Evolutionary conservation across 2,797 vertebrate species (phyloP).

Genomic region (Choloepus didactylus): DNA sequence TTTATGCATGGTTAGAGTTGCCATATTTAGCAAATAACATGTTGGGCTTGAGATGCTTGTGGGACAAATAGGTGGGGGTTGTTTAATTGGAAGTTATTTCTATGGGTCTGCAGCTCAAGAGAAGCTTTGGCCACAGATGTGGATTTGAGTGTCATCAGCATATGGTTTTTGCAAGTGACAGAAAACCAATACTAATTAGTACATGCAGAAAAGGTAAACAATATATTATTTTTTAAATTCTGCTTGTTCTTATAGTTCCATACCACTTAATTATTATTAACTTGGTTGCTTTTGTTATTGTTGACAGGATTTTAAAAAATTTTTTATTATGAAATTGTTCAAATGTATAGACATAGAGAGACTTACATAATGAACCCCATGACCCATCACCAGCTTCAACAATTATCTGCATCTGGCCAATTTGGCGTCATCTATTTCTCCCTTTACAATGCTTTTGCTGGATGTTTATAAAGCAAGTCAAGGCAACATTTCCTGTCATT

Average conservation of each 20-base stretch:
- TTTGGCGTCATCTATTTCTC: background rate
- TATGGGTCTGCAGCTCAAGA: constrained; percentile 42
- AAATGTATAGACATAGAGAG: background rate
- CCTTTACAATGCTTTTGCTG: background rate
- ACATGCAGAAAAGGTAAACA: background rate
- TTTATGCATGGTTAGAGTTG: constrained; percentile 5
- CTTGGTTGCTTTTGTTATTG: background rate
- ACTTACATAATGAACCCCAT: background rate
- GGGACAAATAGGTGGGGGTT: constrained; percentile 23
- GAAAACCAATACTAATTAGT: background rate
- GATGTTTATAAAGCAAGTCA: constrained; percentile 34
- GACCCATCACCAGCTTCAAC: background rate
- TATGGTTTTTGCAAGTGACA: constrained; percentile 6
- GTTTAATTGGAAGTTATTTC: constrained; percentile 56
- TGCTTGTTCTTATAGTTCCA: background rate
- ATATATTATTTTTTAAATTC: constrained; percentile 29
- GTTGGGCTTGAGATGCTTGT: constrained; percentile 30
- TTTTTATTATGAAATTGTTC: constrained; percentile 13
- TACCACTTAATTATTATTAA: background rate
- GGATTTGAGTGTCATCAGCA: constrained; percentile 53
- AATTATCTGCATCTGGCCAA: background rate
- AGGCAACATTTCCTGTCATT: background rate
- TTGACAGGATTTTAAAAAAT: background rate
- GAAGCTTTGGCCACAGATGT: constrained; percentile 32
- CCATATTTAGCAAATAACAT: constrained; percentile 49